Evolutionary conservation across 1,140 invertebrate species (phyloP).

Genomic region (Drosophila novamexicana): DNA sequence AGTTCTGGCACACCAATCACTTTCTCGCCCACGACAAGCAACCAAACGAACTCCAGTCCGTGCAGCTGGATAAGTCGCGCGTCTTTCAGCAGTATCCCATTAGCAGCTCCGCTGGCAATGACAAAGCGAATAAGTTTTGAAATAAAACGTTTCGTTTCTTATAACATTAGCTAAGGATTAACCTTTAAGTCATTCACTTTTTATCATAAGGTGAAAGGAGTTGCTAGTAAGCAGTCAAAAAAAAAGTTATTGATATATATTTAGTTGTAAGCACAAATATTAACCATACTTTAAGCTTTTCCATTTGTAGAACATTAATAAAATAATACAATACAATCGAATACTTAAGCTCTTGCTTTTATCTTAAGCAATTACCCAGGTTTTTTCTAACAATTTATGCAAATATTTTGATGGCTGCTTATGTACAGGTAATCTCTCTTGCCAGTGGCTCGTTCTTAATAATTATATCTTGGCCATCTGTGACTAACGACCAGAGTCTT

Average conservation of each 20-base stretch:
- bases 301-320: too few species aligned
- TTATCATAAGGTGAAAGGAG: too few species aligned
- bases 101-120: slow-evolving; percentile 32
- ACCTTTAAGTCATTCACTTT: too few species aligned
- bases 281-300: too few species aligned
- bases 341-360: too few species aligned
- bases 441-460: not conserved
- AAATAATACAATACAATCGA: too few species aligned
- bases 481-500: not conserved
- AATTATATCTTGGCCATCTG: slow-evolving; percentile 20
- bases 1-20: slow-evolving; percentile 76
- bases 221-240: too few species aligned
- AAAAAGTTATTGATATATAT: too few species aligned
- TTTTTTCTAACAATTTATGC: too few species aligned
- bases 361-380: too few species aligned
- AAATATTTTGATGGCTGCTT: not conserved
- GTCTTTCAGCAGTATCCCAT: slow-evolving; percentile 78
- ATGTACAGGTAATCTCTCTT: not conserved
- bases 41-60: slow-evolving; percentile 62
- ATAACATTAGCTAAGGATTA: not conserved
- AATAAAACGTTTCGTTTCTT: slow-evolving; percentile 35
- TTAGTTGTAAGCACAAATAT: too few species aligned
- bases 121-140: slow-evolving; percentile 45
- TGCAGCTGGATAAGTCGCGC: slow-evolving; percentile 62
- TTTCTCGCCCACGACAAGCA: slow-evolving; percentile 73